Percentiles rank a stretch among this genome's conserved stretches.
Conservation (phyloP, 2,888 invertebrate species). For the Catocala sponsa region DNA sequence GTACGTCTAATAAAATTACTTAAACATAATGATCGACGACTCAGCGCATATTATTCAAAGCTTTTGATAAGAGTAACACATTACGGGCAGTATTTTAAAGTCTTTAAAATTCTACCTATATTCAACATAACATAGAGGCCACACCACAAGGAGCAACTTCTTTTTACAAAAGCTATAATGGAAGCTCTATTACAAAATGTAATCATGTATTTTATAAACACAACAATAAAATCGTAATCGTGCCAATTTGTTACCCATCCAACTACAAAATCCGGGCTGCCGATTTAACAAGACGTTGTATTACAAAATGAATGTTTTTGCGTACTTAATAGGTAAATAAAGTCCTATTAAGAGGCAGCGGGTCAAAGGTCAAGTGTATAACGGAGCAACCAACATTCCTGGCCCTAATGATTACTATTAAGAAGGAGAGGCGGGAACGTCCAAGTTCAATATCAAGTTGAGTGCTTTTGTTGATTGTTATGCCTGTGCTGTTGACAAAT, state of each 20-base stretch:
- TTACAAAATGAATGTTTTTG: conserved; percentile 32
- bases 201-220: conserved; percentile 6
- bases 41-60: too few relatives aligned
- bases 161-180: too few relatives aligned
- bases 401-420: conserved; percentile 49
- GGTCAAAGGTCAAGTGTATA: conserved; percentile 42
- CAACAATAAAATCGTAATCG: conserved; percentile 10
- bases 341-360: conserved; percentile 31
- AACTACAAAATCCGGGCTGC: conserved; percentile 12
- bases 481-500: conserved; percentile 38
- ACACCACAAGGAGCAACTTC: too few relatives aligned
- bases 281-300: conserved; percentile 26
- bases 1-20: too few relatives aligned
- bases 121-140: too few relatives aligned
- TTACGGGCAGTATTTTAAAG: too few relatives aligned
- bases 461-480: conserved; percentile 38
- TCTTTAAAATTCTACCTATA: too few relatives aligned
- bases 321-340: conserved; percentile 41
- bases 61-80: too few relatives aligned
- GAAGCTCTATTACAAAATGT: not conserved
- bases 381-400: conserved; percentile 43
- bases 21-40: too few relatives aligned
- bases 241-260: conserved; percentile 13
- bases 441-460: conserved; percentile 45
- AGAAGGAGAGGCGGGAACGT: conserved; percentile 26